Evolutionary conservation across 1,140 invertebrate species (phyloP), one percentile per base, ranked within the genome.

Genomic region (Drosophila malerkotliana): DNA sequence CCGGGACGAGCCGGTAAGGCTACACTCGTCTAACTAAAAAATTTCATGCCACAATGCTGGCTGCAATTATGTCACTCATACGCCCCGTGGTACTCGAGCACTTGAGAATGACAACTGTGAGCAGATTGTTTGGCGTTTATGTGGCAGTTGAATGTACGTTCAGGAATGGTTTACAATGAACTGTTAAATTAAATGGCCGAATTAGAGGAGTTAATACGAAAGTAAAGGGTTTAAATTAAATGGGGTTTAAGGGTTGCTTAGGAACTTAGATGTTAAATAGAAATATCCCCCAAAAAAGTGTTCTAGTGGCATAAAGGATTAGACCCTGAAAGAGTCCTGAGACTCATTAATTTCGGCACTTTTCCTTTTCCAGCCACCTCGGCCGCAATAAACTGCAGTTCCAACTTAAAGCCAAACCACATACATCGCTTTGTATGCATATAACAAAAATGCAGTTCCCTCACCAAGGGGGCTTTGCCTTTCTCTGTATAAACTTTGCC

Each of bases 1-100:
- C 59, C 47, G 10, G 14, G 8, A 21, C 21, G 21, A 21, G 21
- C 21, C 21, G 21, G 21, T 21, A 21, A 21, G 3, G n/a, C 34
- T 37, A 4, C 10, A 3, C 39, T 14, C 32, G 44, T 52, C 62
- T 60, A 48, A 59, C 54, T 64, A 39, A 30, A 69, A 71, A 49
- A 69, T 49, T 52, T 48, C 61, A 67, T 73, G 44, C 34, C 24
- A 30, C 49, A 45, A 8, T 77, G 76, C 75, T 55, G 34, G 61
- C 34, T 60, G 69, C 74, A 82, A 87, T 88, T 78, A 72, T 61
- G 85, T 82, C 57, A 78, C 69, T 66, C 82, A 76, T 73, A 84
- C 80, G 80, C 47, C 24, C 34, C 32, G 47, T 67, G 26, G 34
- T 44, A 26, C 75, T 47, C 10, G 39, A 44, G 34, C 8, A 44